phyloP scores from a whole-genome alignment of 1,140 invertebrate species.

The Scaptomyza pallida region DNA sequence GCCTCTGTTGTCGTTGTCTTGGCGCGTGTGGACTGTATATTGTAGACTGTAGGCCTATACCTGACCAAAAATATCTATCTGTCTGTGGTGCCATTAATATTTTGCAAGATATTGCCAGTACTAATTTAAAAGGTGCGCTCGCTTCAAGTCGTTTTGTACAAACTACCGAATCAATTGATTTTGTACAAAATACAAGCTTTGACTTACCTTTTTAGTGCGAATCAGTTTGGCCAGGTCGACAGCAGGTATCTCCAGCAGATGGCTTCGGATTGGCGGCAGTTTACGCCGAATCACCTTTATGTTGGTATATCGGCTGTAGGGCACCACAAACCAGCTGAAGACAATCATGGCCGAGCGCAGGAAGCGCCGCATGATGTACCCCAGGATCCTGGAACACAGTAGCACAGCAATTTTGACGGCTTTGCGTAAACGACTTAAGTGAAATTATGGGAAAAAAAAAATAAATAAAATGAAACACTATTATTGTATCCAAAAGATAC shows the following conservation, averaged over 20 bases:
- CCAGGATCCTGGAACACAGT: conserved; percentile 84
- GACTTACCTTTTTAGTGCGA: conserved; percentile 86
- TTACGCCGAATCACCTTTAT: conserved; percentile 87
- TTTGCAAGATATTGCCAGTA: conserved; percentile 62
- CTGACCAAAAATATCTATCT: background rate
- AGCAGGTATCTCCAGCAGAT: conserved; percentile 86
- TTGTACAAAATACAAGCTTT: conserved; percentile 2
- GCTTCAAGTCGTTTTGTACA: conserved; percentile 12
- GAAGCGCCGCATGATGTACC: conserved; percentile 84
- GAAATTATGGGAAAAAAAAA: conserved; percentile 32
- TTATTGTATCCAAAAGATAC: background rate
- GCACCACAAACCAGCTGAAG: conserved; percentile 84
- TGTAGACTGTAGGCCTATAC: conserved; percentile 6
- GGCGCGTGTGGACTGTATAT: conserved; percentile 1
- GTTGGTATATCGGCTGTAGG: conserved; percentile 85
- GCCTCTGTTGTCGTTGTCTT: conserved; percentile 17
- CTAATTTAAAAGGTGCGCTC: conserved; percentile 40
- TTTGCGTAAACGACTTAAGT: conserved; percentile 42
- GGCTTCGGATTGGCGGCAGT: conserved; percentile 86
- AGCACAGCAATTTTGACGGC: conserved; percentile 83
- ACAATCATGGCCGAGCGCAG: conserved; percentile 84
- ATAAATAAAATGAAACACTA: conserved; percentile 12
- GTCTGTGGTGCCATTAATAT: conserved; percentile 41
- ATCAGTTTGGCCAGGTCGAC: conserved; percentile 86
- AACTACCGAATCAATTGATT: background rate